Percentiles rank a stretch among this genome's conserved stretches.
Conservation (phyloP, 2,888 invertebrate species). For the Criorhina ranunculi region DNA sequence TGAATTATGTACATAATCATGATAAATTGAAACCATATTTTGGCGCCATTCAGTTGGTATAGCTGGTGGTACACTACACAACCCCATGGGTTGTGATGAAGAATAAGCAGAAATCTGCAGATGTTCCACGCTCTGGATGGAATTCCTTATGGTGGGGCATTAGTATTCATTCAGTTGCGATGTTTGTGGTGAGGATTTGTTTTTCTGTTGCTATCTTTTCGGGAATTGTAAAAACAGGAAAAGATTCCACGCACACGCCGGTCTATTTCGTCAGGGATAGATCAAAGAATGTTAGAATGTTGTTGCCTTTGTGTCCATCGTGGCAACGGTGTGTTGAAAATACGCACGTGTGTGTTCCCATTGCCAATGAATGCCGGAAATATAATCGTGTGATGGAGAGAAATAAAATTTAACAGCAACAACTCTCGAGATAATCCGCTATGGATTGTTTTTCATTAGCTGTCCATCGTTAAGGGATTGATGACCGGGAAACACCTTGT, state of each 20-base stretch:
- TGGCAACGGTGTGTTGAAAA: conserved; percentile 50
- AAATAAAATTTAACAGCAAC: conserved; percentile 40
- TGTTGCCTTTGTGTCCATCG: conserved; percentile 15
- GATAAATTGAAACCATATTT: conserved; percentile 64
- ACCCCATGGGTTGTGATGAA: conserved; percentile 41
- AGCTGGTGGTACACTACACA: neutral
- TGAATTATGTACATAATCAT: conserved; percentile 72
- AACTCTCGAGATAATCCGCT: conserved; percentile 21
- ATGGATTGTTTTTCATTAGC: conserved; percentile 65
- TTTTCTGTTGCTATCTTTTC: conserved; percentile 22
- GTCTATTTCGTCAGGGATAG: conserved; percentile 62
- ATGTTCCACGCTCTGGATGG: conserved; percentile 28
- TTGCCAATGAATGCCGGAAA: conserved; percentile 61
- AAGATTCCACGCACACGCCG: conserved; percentile 45
- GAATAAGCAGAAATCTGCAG: conserved; percentile 48
- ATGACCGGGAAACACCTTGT: conserved; percentile 15
- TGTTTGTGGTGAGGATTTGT: conserved; percentile 20
- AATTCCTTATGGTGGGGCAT: conserved; percentile 32
- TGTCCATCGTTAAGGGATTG: conserved; percentile 32
- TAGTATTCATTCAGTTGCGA: conserved; percentile 23
- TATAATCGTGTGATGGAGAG: conserved; percentile 35
- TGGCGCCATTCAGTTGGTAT: conserved; percentile 68
- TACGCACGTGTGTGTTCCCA: conserved; percentile 51
- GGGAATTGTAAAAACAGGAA: conserved; percentile 68
- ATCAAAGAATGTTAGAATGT: conserved; percentile 70